Conservation (phyloP, 2,888 invertebrate species). For the Zhuqinia jingwanae region DNA sequence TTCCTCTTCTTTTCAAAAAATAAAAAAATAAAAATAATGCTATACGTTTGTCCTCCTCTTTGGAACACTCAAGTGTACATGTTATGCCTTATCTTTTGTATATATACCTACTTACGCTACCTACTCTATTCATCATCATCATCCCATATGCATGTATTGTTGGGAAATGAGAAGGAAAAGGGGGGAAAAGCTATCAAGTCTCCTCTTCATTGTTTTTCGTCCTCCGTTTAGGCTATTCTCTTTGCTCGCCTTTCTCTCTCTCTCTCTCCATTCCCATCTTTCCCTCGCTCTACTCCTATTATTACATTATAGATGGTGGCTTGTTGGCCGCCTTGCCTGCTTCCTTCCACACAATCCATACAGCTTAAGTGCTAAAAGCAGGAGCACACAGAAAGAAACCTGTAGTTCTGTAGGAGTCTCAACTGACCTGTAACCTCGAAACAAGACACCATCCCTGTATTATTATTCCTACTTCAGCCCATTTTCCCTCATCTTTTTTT, state of each 20-base stretch:
- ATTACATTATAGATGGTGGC: neutral
- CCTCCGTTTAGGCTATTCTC: neutral
- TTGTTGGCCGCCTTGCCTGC: neutral
- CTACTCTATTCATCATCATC: neutral
- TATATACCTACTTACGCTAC: neutral
- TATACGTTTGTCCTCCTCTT: neutral
- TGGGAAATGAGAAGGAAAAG: conserved; percentile 32
- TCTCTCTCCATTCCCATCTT: neutral
- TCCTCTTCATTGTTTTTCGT: conserved; percentile 65
- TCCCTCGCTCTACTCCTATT: neutral
- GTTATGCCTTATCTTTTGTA: no score
- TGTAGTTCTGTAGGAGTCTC: conserved; percentile 18
- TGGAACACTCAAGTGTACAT: no score
- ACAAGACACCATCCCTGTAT: conserved; percentile 21
- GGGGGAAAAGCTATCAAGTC: conserved; percentile 21
- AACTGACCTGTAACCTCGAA: conserved; percentile 60
- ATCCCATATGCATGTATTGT: no score
- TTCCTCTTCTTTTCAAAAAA: conserved; percentile 34
- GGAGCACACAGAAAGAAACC: no score
- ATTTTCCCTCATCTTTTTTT: conserved; percentile 35
- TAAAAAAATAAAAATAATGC: no score
- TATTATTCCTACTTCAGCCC: conserved; percentile 48
- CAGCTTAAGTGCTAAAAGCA: neutral
- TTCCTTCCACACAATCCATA: neutral
- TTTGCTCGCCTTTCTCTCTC: neutral